Evolutionary conservation across 2,797 vertebrate genomes (phyloP), one percentile per base, ranked within the genome.

Genomic region (Lithobates pipiens): DNA sequence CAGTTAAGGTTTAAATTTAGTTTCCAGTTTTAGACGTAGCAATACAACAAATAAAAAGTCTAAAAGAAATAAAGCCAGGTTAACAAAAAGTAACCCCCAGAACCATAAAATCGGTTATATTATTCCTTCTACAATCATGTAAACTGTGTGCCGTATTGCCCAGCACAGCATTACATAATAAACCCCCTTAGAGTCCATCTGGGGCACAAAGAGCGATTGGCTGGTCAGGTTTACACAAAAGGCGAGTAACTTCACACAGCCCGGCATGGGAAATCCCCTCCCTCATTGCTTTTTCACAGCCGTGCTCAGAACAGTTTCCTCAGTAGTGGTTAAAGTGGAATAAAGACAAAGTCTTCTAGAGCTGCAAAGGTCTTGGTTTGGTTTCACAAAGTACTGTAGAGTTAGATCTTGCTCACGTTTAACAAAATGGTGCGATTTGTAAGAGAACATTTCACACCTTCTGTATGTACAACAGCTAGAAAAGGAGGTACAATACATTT

Each of bases 231-330:
- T 23, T 65, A 25, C 2, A 63, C 1, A 21, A 5, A 5, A 10
- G n/a, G 13, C 46, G 18, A 29, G 61, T 42, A 16, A 7, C 68
- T 18, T 32, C 16, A 23, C 23, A 74, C 15, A 16, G 80, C 80
- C 13, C 27, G 0, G 25, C 25, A 83, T 83, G 63, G 63, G 81
- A 83, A 83, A 76, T 76, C n/a, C 61, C 72, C 73, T 83, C 61
- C 72, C 72, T 68, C 72, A 18, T 10, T 8, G 27, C 50, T 16
- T n/a, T 74, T 23, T 67, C 63, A 32, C 69, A 76, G 71, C 32
- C 21, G 8, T 32, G 57, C 39, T 82, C 77, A 67, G 50, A 71
- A n/a, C 10, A 21, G 32, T 83, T 83, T 83, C 73, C 82, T 69
- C 73, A 83, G 61, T 63, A 36, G 73, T 69, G 73, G 72, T 83